These are phyloP conservation scores for Noctua comes DNA, from an alignment of 2,888 invertebrate genomes.

Conservation along the genomic window DNA sequence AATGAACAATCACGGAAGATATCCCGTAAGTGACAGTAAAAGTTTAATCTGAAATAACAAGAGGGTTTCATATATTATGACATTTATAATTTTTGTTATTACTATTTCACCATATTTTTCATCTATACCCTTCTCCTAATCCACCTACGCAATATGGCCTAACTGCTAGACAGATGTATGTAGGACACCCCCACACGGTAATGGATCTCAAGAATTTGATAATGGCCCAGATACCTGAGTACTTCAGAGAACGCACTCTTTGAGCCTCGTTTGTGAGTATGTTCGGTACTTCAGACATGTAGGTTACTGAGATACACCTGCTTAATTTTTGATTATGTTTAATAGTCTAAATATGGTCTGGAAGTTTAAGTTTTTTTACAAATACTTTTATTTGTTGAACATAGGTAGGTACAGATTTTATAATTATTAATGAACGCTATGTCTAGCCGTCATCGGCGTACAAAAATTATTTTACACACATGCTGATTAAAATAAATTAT, in stretches of 20 bases:
- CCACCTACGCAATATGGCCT: background rate
- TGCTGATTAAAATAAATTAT: no score
- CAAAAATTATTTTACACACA: no score
- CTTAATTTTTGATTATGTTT: background rate
- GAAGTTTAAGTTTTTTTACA: background rate
- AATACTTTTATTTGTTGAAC: no score
- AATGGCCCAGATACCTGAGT: slow-evolving; percentile 22
- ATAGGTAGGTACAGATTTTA: no score
- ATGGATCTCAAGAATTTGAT: slow-evolving; percentile 47
- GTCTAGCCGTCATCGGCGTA: no score
- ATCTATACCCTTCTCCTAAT: background rate
- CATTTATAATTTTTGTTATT: background rate
- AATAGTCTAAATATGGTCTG: background rate
- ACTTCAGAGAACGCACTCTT: slow-evolving; percentile 21
- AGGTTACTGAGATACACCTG: slow-evolving; percentile 2
- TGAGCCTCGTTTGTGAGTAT: background rate
- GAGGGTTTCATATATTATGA: no score
- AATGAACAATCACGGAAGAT: no score
- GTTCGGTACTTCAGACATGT: background rate
- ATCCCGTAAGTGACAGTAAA: no score
- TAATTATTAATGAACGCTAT: no score
- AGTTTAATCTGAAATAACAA: no score
- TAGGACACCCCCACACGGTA: slow-evolving; percentile 18
- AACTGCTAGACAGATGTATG: slow-evolving; percentile 4
- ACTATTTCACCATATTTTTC: background rate